Percentiles rank a stretch among this genome's conserved stretches.
Evolutionary conservation across 2,888 invertebrate genomes (phyloP).

Genomic region (Gastracanthus pulcherrimus): DNA sequence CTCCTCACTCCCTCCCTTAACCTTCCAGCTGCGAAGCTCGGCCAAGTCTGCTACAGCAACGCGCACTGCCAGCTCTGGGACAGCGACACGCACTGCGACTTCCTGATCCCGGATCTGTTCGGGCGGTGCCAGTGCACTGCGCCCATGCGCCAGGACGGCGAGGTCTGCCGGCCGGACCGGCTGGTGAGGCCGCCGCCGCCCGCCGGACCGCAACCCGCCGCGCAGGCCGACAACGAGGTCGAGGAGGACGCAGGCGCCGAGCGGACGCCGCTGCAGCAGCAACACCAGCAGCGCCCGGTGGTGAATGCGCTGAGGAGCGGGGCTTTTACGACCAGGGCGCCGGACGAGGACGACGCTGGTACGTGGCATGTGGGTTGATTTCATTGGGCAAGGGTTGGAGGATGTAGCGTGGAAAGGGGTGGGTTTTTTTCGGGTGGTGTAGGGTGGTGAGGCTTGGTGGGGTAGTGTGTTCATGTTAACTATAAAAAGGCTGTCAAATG

Average conservation of each 20-base stretch:
- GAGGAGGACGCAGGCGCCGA: conserved; percentile 61
- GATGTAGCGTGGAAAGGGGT: too few relatives aligned
- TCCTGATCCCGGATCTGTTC: conserved; percentile 92
- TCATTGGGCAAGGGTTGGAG: too few relatives aligned
- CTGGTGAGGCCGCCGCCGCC: conserved; percentile 72
- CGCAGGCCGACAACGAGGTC: conserved; percentile 63
- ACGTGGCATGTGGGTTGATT: too few relatives aligned
- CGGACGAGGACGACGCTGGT: conserved; percentile 60
- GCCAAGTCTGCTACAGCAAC: conserved; percentile 93
- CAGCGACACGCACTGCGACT: conserved; percentile 91
- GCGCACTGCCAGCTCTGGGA: conserved; percentile 93
- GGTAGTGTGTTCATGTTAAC: too few relatives aligned
- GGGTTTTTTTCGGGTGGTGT: too few relatives aligned
- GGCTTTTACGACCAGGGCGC: neutral
- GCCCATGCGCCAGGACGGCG: conserved; percentile 75
- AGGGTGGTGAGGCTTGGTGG: too few relatives aligned
- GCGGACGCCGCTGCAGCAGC: too few relatives aligned
- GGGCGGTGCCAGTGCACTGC: conserved; percentile 89
- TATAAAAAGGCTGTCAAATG: too few relatives aligned
- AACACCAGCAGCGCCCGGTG: neutral
- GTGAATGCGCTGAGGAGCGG: neutral
- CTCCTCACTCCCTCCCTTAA: too few relatives aligned
- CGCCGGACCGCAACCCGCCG: conserved; percentile 62
- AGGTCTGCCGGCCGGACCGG: conserved; percentile 77
- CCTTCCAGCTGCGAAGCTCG: conserved; percentile 92